These are phyloP conservation scores for Lacerta viridis DNA, from an alignment of 2,797 vertebrate species.

Conservation along the genomic window DNA sequence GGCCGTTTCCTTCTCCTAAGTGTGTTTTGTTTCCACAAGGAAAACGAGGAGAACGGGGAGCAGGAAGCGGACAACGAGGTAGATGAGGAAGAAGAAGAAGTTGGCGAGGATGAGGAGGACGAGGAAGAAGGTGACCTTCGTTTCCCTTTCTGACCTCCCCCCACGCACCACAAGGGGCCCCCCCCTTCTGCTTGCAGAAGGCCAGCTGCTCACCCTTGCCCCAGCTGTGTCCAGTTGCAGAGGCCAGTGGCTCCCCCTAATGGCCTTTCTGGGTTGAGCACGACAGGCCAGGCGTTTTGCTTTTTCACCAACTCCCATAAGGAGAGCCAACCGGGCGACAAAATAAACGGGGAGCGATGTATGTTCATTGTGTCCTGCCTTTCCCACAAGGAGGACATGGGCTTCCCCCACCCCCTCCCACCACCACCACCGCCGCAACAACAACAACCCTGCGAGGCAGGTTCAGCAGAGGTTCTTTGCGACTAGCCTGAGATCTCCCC, in stretches of 20 bases:
- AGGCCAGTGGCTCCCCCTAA: constrained; percentile 56
- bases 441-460: background rate
- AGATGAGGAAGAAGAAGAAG: constrained; percentile 95
- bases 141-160: background rate
- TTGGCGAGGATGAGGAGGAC: constrained; percentile 85
- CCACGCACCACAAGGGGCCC: rapidly evolving
- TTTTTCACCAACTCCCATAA: too few species aligned
- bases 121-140: constrained; percentile 92
- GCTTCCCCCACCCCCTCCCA: too few species aligned
- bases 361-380: too few species aligned
- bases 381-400: too few species aligned
- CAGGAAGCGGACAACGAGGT: constrained; percentile 94
- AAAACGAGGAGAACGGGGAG: constrained; percentile 95
- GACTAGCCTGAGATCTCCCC: too few species aligned
- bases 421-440: too few species aligned
- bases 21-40: constrained; percentile 82
- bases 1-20: constrained; percentile 60
- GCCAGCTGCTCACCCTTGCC: background rate
- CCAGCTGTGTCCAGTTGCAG: rapidly evolving
- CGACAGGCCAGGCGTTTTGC: rapidly evolving
- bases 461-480: too few species aligned
- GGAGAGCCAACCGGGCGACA: background rate
- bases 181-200: too few species aligned
- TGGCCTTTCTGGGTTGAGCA: rapidly evolving
- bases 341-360: too few species aligned